Evolutionary conservation across 2,797 vertebrate species (phyloP).

Genomic region (Chelonia mydas): DNA sequence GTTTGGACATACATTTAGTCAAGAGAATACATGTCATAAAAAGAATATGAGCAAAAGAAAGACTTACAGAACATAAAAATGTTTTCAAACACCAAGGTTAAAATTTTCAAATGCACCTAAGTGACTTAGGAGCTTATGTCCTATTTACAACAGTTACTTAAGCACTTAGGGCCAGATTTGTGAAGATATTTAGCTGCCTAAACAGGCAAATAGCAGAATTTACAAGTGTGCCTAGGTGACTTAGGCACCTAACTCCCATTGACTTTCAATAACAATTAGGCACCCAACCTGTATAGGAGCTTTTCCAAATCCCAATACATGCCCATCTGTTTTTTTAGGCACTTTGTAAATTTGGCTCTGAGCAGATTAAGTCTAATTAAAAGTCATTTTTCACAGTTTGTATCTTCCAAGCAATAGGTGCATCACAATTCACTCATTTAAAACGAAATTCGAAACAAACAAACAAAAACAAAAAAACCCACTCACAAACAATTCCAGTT

Average conservation of each 20-base stretch:
- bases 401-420: neutral
- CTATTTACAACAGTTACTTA: neutral
- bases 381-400: neutral
- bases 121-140: rapidly evolving
- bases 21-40: neutral
- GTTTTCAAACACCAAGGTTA: neutral
- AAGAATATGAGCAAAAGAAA: neutral
- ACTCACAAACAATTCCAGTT: neutral
- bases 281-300: neutral
- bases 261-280: neutral
- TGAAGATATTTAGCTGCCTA: neutral
- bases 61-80: neutral
- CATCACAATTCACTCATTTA: neutral
- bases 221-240: neutral
- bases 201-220: neutral
- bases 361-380: neutral
- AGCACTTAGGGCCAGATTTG: neutral
- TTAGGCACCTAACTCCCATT: neutral
- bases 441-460: neutral
- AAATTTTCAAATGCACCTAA: neutral
- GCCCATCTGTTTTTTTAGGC: neutral
- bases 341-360: neutral
- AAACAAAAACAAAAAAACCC: neutral
- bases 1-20: neutral
- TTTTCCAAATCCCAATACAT: neutral